Percentiles rank a stretch among this genome's conserved stretches.
Conservation (phyloP, 2,888 invertebrate genomes). For the Calameuta filiformis region DNA sequence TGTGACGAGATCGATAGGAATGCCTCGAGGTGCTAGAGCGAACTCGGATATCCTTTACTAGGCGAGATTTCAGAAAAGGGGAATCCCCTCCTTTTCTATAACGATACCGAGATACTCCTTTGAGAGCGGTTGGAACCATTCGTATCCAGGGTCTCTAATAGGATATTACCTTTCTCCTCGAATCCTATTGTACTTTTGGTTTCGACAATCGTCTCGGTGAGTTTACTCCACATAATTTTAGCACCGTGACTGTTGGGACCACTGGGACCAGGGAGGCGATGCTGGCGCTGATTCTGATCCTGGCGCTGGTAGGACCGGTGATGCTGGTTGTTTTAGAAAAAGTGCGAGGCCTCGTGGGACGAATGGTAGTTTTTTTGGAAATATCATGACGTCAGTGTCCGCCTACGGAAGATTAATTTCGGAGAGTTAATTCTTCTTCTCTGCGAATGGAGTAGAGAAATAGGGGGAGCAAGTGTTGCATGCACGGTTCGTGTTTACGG, state of each 20-base stretch:
- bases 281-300: neutral
- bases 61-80: neutral
- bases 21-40: neutral
- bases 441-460: neutral
- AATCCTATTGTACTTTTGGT: neutral
- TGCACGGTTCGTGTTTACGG: neutral
- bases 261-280: neutral
- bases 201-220: neutral
- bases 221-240: neutral
- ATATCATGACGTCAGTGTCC: neutral
- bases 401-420: neutral
- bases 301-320: neutral
- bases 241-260: neutral
- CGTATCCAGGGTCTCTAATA: neutral
- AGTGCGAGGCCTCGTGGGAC: too few species aligned
- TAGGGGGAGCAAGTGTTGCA: neutral
- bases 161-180: neutral
- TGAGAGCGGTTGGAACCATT: neutral
- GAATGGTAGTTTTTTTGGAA: neutral
- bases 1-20: conserved; percentile 23
- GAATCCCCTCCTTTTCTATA: neutral
- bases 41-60: neutral
- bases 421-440: neutral
- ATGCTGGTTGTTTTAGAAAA: neutral
- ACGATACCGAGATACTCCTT: neutral